Base-by-base conservation (phyloP, 2,888 invertebrate species). In the Caenorhabditis imperialis region DNA sequence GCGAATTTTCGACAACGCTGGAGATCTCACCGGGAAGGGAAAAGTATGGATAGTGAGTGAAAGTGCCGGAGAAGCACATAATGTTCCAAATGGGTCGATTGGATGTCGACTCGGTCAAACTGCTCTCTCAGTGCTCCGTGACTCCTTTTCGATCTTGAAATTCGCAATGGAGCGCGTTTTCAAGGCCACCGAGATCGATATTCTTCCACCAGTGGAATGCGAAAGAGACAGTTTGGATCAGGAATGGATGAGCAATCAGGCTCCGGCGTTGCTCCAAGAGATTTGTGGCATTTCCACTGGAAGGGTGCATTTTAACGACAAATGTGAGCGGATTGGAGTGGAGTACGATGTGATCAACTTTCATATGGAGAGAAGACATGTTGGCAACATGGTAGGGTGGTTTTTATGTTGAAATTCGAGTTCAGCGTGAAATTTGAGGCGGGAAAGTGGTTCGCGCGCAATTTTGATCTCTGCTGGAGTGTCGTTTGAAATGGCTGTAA, bases 11-110 rank as follows among this genome's bases (percentile, higher is more conserved):
- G 70, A 47, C 3, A 77, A 74, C 18, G 73, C 73, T 7, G 55
- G 63, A 4, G 76, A 75, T 20, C 45, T 75, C 10, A 78, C 78
- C 10, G 72, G 75, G 6, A 69, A 63, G 27, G 80, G 78, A 16
- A 81, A 87, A 37, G 78, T 86, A 20, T 86, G 86, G 86, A 78
- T 86, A 8, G 79, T 85, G 16, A 86, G 81, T 55, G 84, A 86
- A 73, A 79, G 78, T 47, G 84, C 85, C 12, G 77, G 78, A 22
- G 69, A 77, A 35, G 84, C 86, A 6, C 51, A 47, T 4, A 86
- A 86, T 61, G 73, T 84, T 7, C 86, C 86, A 6, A 75, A 72
- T 35, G 83, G 85, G 18, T 73, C 79, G 18, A 58, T 85, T 7
- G 73, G 77, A 7, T 75, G 79, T 33, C 77, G 81, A 14, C 75